phyloP scores from a whole-genome alignment of 2,888 invertebrate genomes.

The Clanis bilineata region DNA sequence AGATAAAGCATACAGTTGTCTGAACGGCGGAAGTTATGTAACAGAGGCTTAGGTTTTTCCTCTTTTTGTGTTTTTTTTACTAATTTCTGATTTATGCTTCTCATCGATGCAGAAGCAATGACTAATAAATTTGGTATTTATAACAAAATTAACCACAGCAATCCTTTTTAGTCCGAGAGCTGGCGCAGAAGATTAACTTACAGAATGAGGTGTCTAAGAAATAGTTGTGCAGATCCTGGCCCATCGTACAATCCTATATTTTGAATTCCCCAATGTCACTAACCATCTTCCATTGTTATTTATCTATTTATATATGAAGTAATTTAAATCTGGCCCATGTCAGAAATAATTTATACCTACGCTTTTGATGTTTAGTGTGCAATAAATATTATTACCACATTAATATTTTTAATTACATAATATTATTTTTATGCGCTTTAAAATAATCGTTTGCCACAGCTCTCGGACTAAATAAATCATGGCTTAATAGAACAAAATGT shows the following conservation, averaged over 20 bases:
- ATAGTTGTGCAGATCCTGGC: too few relatives aligned
- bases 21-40: not conserved
- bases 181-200: slow-evolving; percentile 29
- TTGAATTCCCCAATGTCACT: too few relatives aligned
- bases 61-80: slow-evolving; percentile 32
- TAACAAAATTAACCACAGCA: slow-evolving; percentile 67
- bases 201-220: not conserved
- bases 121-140: slow-evolving; percentile 31
- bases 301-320: too few relatives aligned
- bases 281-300: too few relatives aligned
- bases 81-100: slow-evolving; percentile 58
- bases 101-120: slow-evolving; percentile 78
- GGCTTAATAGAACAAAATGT: slow-evolving; percentile 16
- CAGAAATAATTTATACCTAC: too few relatives aligned
- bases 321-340: too few relatives aligned
- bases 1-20: not conserved
- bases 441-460: slow-evolving; percentile 29
- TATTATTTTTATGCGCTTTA: not conserved
- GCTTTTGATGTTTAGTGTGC: not conserved
- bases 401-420: not conserved
- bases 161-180: slow-evolving; percentile 61
- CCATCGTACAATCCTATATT: too few relatives aligned
- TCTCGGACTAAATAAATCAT: slow-evolving; percentile 18
- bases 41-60: slow-evolving; percentile 21
- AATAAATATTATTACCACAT: not conserved